Evolutionary conservation across 2,888 invertebrate genomes (phyloP).

Genomic region (Leptura quadrifasciata): DNA sequence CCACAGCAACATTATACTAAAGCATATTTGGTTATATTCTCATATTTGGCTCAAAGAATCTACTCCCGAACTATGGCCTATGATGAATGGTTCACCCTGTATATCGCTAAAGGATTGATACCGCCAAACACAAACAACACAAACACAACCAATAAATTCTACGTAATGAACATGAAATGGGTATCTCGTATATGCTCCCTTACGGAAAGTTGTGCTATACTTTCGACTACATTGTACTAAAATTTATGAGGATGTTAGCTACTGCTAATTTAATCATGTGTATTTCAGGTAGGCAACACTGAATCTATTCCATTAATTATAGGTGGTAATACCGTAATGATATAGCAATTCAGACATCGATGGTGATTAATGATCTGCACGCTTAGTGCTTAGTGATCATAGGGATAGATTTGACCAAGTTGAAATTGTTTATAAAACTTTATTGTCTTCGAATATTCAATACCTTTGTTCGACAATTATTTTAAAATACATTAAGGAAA

Average conservation of each 20-base stretch:
- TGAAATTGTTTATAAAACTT: too few species aligned
- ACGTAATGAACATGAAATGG: neutral
- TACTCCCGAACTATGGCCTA: too few species aligned
- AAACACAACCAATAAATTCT: neutral
- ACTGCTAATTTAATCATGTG: neutral
- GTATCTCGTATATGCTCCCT: neutral
- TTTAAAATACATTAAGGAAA: too few species aligned
- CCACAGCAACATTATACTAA: too few species aligned
- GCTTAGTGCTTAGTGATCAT: neutral
- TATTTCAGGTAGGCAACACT: neutral
- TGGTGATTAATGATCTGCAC: neutral
- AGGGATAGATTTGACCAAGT: neutral
- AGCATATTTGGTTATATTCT: too few species aligned
- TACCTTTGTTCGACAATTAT: too few species aligned
- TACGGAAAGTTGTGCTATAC: neutral
- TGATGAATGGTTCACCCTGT: too few species aligned
- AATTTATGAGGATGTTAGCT: neutral
- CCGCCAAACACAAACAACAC: neutral
- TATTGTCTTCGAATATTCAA: too few species aligned
- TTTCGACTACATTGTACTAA: neutral
- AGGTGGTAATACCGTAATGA: neutral
- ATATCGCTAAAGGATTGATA: neutral
- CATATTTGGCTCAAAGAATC: too few species aligned
- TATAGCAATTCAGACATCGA: neutral
- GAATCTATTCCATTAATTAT: neutral